Evolutionary conservation across 2,888 invertebrate species (phyloP).

Genomic region (Aphodius sticticus): DNA sequence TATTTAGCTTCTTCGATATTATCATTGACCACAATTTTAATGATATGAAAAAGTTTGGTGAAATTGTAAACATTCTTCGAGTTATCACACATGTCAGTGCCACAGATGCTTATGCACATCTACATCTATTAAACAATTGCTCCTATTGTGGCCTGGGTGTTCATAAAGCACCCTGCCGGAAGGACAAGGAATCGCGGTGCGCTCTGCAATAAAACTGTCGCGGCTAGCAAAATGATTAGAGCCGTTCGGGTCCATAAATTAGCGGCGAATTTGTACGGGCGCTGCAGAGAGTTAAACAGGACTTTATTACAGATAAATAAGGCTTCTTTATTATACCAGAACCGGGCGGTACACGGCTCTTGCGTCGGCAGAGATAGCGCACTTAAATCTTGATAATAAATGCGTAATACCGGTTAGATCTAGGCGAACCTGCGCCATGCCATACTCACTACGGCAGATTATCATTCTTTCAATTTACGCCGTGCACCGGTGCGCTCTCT

Average conservation of each 20-base stretch:
- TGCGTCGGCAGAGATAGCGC: slow-evolving; percentile 15
- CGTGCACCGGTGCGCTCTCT: not conserved
- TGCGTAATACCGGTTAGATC: slow-evolving; percentile 32
- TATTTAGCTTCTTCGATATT: too few species aligned
- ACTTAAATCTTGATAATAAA: slow-evolving; percentile 32
- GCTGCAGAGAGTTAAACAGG: slow-evolving; percentile 18
- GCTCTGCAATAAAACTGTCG: not conserved
- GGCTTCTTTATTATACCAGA: slow-evolving; percentile 31
- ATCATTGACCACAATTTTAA: too few species aligned
- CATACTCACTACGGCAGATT: too few species aligned
- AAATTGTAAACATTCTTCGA: too few species aligned
- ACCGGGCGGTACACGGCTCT: slow-evolving; percentile 20
- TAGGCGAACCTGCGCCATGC: slow-evolving; percentile 26
- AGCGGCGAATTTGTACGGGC: slow-evolving; percentile 23
- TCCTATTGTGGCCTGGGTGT: not conserved
- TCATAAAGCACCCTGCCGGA: not conserved
- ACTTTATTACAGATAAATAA: slow-evolving; percentile 35
- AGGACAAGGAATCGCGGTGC: not conserved
- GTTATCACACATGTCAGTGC: too few species aligned
- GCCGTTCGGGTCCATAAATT: slow-evolving; percentile 11
- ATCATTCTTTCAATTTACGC: too few species aligned
- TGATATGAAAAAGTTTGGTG: too few species aligned
- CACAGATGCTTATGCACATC: not conserved
- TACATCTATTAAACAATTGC: not conserved
- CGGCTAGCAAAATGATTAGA: slow-evolving; percentile 10